Evolutionary conservation across 2,797 vertebrate species (phyloP), one percentile per base, ranked within the genome.

Genomic region (Enteromius thamalakanensis): DNA sequence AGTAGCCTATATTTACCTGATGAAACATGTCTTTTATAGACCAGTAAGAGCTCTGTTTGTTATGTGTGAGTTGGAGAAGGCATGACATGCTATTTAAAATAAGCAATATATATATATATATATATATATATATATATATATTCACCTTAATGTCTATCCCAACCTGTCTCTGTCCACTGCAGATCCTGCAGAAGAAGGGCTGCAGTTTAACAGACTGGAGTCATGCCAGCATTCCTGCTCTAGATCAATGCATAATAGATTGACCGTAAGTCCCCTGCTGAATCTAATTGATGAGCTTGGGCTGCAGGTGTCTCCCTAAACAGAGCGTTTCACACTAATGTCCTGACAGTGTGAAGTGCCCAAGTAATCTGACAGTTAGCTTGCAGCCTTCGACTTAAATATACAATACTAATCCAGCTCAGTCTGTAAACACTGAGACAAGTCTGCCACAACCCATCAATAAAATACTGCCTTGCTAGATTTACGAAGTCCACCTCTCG

Each of bases 201-300:
- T n/a, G 81, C 86, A 90, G 84, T 89, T 92, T 88, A 89, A 91
- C 79, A 81, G 60, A 83, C 88, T 92, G 91, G 90, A 91, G 83
- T 7, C 67, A 69, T 49, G 90, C 91, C 86, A 87, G 85, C 74
- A 74, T 88, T 88, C 88, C 77, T 51, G 60, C 34, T 68, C 85
- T 87, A 89, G 89, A 94, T 93, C 92, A 92, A 92, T 94, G 92
- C 88, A 84, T 90, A 86, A 93, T 89, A 90, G 88, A 91, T 89
- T 90, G 90, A 88, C 89, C 79, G 75, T 83, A 80, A 84, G 76
- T 47, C 86, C 68, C 68, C 84, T 88, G 90, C 89, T 90, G 81
- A 90, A 91, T 87, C 45, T 92, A 91, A 92, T 90, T 84, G 85
- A 90, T 87, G 89, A 80, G 81, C 84, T 82, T 81, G 82, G 55